Evolutionary conservation across 2,888 invertebrate genomes (phyloP), one percentile per base, ranked within the genome.

Genomic region (Atethmia centrago): DNA sequence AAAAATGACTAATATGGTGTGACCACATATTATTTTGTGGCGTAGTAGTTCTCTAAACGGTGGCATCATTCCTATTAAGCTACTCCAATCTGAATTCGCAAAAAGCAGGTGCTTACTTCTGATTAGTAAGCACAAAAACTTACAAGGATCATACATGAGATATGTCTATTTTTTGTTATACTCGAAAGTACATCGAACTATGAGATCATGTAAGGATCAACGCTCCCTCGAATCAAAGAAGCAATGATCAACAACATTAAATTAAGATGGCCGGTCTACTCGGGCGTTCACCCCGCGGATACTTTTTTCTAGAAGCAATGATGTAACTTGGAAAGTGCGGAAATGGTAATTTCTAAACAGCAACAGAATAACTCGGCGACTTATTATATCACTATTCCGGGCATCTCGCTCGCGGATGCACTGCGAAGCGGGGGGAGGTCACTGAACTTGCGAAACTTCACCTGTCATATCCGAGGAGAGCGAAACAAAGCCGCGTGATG

Each of bases 171-270:
- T 90, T 90, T 88, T 89, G 82, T 83, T 82, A 74, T 82, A 80
- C 82, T 75, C 74, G 85, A 86, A 83, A 82, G 87, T 75, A 88
- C 89, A 87, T 88, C 86, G 86, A 84, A 86, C 89, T 94, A 95
- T 96, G 96, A 96, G 95, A 95, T 96, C 95, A 96, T 92, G 83
- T 87, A 91, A 95, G 95, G 96, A 96, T 95, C 96, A 96, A 95
- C 89, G 96, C 89, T 93, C 96, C 87, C 85, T 88, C 92, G 91
- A 93, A 94, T 93, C 93, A 86, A 93, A 82, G 71, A 66, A 93
- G 91, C 92, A 92, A 92, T 94, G 94, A 94, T 93, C 92, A 91
- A 90, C 91, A 91, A 91, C 89, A 89, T 88, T 87, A 88, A 91
- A 90, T 91, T 89, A 90, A 89, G 89, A 90, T 85, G 87, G 91